A percentile compares a stretch with the other conserved stretches of the same genome.
Conservation (phyloP, 2,888 invertebrate species). For the Thera obeliscata region DNA sequence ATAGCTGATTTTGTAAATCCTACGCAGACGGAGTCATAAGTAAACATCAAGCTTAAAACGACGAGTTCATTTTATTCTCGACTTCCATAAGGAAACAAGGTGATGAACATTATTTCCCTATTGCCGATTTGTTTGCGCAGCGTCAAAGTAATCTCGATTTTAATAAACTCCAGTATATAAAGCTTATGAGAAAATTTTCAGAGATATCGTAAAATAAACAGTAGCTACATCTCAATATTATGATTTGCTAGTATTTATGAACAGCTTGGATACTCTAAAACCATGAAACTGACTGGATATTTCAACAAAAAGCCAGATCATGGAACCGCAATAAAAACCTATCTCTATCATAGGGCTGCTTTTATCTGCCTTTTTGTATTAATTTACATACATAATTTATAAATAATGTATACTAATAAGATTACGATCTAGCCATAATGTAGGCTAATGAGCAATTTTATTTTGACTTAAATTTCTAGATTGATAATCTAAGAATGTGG, state of each 20-base stretch:
- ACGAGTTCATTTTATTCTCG: neutral
- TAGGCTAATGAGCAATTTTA: no score
- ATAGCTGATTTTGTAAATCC: no score
- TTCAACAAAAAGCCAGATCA: neutral
- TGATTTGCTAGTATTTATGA: neutral
- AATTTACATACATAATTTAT: no score
- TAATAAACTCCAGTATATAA: conserved; percentile 26
- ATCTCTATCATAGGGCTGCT: no score
- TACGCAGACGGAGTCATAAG: neutral
- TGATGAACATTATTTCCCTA: conserved; percentile 15
- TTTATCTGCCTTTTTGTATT: no score
- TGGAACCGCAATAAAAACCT: no score
- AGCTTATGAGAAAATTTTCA: conserved; percentile 17
- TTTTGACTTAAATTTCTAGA: no score
- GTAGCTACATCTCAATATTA: conserved; percentile 21
- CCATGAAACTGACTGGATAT: neutral
- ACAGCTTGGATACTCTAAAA: neutral
- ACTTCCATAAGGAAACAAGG: conserved; percentile 5
- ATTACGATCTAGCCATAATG: no score
- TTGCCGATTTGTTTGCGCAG: conserved; percentile 27
- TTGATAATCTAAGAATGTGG: no score
- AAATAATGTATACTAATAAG: no score
- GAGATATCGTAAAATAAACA: conserved; percentile 34
- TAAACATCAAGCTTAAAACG: neutral
- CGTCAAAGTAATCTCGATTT: conserved; percentile 24